phyloP scores from a whole-genome alignment of 2,797 vertebrate genomes.

The Nannoperca obscura region DNA sequence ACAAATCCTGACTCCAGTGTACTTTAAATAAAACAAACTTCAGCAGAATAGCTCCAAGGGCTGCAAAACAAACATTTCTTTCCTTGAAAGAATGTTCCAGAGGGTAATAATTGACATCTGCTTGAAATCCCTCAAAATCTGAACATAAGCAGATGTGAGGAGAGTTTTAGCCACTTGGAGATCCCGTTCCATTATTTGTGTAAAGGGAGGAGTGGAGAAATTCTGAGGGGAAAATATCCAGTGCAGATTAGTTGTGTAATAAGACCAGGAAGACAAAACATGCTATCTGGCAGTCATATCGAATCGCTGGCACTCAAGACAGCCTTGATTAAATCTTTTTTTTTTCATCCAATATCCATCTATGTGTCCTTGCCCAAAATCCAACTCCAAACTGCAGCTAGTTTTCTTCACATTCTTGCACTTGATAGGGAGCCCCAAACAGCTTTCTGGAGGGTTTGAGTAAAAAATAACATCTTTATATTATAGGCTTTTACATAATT shows the following conservation, averaged over 20 bases:
- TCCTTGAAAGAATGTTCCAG: conserved; percentile 53
- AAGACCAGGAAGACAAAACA: conserved; percentile 55
- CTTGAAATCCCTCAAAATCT: conserved; percentile 55
- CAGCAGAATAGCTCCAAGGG: conserved; percentile 19
- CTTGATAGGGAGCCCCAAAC: background rate
- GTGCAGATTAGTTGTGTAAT: conserved; percentile 49
- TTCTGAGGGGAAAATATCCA: conserved; percentile 42
- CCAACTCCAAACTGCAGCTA: conserved; percentile 23
- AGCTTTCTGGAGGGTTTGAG: background rate
- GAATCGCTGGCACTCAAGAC: conserved; percentile 51
- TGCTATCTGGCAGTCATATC: conserved; percentile 34
- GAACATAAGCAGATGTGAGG: conserved; percentile 61
- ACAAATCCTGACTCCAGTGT: conserved; percentile 21
- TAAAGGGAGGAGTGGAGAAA: conserved; percentile 22
- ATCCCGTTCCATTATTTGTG: conserved; percentile 44
- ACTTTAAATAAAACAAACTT: conserved; percentile 34
- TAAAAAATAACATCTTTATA: background rate
- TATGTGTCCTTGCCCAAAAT: conserved; percentile 22
- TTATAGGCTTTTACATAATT: background rate
- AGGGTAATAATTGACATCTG: conserved; percentile 67
- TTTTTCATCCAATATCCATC: conserved; percentile 23
- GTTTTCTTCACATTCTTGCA: conserved; percentile 9
- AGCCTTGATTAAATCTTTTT: conserved; percentile 45
- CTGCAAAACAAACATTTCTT: conserved; percentile 41
- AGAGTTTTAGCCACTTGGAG: conserved; percentile 24